phyloP scores from a whole-genome alignment of 2,888 invertebrate genomes.

The Aphidoletes aphidimyza region DNA sequence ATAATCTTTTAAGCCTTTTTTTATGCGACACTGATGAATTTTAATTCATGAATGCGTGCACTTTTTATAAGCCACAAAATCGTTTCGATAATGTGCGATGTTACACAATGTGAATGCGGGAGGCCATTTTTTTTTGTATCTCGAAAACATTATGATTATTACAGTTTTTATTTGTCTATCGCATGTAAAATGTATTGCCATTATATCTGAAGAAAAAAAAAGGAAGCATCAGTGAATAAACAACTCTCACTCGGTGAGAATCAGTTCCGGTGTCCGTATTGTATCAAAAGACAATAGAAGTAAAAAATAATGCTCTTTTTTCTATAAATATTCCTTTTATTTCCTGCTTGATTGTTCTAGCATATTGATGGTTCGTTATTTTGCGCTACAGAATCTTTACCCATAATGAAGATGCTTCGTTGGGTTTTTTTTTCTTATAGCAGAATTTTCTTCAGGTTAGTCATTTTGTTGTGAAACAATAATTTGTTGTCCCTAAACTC shows the following conservation, averaged over 20 bases:
- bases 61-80: not conserved
- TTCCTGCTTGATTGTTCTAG: no score
- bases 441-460: no score
- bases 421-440: no score
- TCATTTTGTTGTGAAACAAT: not conserved
- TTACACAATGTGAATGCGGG: not conserved
- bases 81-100: not conserved
- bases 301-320: no score
- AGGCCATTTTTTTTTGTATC: not conserved
- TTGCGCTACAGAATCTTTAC: no score
- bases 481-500: not conserved
- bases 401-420: no score
- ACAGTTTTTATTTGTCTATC: not conserved
- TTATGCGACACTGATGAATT: not conserved
- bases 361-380: no score
- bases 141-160: not conserved
- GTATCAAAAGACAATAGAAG: slow-evolving; percentile 33
- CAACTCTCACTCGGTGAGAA: no score
- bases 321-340: not conserved
- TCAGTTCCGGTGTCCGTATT: no score
- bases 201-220: no score
- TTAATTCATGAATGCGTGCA: not conserved
- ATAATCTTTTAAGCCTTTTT: not conserved
- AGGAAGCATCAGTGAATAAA: not conserved
- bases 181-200: no score